Percentiles rank a stretch among this genome's conserved stretches.
Conservation (phyloP, 30 jellyfish, hydroid and myxozoan species). For the Hydractinia echinata region DNA sequence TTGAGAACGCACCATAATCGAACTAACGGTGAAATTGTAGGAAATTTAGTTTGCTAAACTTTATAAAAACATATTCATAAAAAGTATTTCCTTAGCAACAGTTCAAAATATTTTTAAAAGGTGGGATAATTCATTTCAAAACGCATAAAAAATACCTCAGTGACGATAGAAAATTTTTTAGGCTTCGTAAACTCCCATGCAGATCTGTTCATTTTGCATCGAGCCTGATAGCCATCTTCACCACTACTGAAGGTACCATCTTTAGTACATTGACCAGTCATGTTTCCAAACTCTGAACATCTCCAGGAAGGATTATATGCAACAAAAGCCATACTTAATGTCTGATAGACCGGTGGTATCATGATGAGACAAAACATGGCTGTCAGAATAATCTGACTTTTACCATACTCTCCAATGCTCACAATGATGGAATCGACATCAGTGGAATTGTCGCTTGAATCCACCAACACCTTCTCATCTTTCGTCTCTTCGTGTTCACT, state of each 20-base stretch:
- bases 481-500: conserved; percentile 2
- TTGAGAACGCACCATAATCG: too few species aligned
- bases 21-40: too few species aligned
- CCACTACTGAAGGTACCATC: conserved; percentile 6
- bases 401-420: conserved; percentile 75
- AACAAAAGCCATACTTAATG: conserved; percentile 62
- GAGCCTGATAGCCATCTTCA: neutral
- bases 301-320: conserved; percentile 44
- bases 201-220: conserved; percentile 55
- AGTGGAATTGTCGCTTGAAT: neutral
- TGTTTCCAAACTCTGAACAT: conserved; percentile 4
- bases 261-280: conserved; percentile 20
- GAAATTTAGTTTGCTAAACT: too few species aligned
- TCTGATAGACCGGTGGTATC: conserved; percentile 75
- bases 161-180: conserved; percentile 48
- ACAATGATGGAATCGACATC: conserved; percentile 70
- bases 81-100: too few species aligned
- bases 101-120: too few species aligned
- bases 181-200: conserved; percentile 58
- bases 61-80: too few species aligned
- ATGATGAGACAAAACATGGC: conserved; percentile 59
- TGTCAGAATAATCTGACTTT: conserved; percentile 45
- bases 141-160: conserved; percentile 43
- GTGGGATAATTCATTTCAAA: too few species aligned
- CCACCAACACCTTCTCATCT: conserved; percentile 11